Evolutionary conservation across 2,888 invertebrate genomes (phyloP).

Genomic region (Halictus quadricinctus): DNA sequence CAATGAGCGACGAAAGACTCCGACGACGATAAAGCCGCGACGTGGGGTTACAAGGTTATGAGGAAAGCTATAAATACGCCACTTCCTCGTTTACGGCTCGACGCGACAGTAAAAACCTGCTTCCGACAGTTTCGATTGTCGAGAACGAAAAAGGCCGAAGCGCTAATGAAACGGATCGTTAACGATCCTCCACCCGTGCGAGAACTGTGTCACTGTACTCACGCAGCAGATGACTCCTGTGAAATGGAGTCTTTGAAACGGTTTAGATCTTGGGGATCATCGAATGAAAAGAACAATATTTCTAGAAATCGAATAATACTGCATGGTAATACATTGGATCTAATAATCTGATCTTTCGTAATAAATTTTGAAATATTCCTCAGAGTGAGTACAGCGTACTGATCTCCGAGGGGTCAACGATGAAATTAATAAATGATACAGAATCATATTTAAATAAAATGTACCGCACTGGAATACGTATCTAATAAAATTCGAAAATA

Average conservation of each 20-base stretch:
- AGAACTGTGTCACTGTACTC: background rate
- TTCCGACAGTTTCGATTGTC: background rate
- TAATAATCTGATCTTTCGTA: too few species aligned
- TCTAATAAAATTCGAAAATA: too few species aligned
- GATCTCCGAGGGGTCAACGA: too few species aligned
- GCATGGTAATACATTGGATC: too few species aligned
- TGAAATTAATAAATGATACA: too few species aligned
- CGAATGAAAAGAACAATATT: background rate
- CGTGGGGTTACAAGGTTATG: conserved; percentile 45
- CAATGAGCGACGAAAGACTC: conserved; percentile 8
- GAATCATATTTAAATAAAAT: too few species aligned
- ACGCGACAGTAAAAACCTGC: background rate
- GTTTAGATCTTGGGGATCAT: background rate
- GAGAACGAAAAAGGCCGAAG: conserved; percentile 8
- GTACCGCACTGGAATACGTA: too few species aligned
- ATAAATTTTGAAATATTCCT: too few species aligned
- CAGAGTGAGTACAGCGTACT: too few species aligned
- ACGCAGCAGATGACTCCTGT: background rate
- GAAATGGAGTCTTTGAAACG: background rate
- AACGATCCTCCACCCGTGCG: background rate
- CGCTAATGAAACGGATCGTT: conserved; percentile 21
- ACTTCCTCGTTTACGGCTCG: conserved; percentile 14
- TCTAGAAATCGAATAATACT: too few species aligned
- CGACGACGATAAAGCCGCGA: conserved; percentile 35
- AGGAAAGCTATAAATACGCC: conserved; percentile 45